phyloP scores from a whole-genome alignment of 2,797 vertebrate species.

The Eospalax fontanierii region DNA sequence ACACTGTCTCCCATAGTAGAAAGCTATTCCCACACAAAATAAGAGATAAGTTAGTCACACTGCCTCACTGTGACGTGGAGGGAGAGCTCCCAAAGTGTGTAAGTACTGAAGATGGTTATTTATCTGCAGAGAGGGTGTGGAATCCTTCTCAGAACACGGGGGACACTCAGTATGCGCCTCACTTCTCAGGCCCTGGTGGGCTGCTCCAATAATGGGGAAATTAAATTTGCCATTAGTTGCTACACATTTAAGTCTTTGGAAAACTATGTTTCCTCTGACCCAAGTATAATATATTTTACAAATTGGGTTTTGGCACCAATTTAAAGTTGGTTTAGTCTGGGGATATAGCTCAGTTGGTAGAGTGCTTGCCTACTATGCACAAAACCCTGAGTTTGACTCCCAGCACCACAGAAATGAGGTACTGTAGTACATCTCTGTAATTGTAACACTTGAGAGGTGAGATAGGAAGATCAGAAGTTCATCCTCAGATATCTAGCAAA shows the following conservation, averaged over 20 bases:
- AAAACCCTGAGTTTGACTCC: too few relatives aligned
- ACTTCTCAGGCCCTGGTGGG: neutral
- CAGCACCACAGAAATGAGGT: neutral
- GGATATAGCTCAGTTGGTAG: neutral
- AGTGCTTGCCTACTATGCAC: neutral
- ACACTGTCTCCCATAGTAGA: neutral
- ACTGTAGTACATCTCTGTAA: neutral
- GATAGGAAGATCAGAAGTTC: neutral
- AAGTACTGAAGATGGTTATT: neutral
- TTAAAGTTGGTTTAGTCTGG: neutral
- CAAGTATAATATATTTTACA: slow-evolving; percentile 42
- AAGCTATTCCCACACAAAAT: neutral
- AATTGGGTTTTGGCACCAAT: neutral
- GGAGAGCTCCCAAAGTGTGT: neutral
- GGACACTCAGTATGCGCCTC: neutral
- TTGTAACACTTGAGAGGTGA: neutral
- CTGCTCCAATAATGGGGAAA: slow-evolving; percentile 8
- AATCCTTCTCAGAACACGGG: neutral
- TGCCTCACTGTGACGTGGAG: neutral
- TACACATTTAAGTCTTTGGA: neutral
- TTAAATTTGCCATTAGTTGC: neutral
- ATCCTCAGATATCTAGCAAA: neutral
- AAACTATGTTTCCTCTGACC: neutral
- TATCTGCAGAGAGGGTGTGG: neutral
- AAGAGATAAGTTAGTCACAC: slow-evolving; percentile 46